These are phyloP conservation scores for Nothoprocta perdicaria DNA, from an alignment of 2,113 vertebrate genomes.

Conservation along the genomic window DNA sequence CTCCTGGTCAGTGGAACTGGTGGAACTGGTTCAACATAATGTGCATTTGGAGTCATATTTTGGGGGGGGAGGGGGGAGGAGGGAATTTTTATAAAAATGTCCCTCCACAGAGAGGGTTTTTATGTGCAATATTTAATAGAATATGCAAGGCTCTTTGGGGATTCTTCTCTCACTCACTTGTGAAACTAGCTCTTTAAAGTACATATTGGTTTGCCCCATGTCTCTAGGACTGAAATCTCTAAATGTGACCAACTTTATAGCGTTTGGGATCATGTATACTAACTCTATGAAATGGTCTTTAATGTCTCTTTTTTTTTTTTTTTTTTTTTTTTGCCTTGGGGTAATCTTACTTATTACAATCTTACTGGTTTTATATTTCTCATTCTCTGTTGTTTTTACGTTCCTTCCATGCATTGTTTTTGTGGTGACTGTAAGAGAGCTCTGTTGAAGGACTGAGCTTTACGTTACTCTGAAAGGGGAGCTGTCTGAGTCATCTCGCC, in stretches of 20 bases:
- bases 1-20: neutral
- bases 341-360: neutral
- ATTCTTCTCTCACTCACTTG: neutral
- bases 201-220: neutral
- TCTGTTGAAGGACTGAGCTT: neutral
- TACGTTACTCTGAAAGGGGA: neutral
- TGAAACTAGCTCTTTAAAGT: neutral
- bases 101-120: neutral
- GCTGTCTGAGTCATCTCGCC: neutral
- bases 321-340: fast-evolving
- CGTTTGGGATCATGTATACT: neutral
- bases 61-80: too few relatives aligned
- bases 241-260: neutral
- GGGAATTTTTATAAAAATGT: neutral
- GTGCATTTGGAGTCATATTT: neutral
- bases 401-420: neutral
- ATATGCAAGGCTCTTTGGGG: neutral
- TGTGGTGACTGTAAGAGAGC: neutral
- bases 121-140: neutral
- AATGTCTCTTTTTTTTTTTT: neutral
- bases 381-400: neutral
- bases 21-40: neutral
- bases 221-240: neutral
- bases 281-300: neutral
- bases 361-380: neutral